These are phyloP conservation scores for Drosophila kanekoi DNA, from an alignment of 2,888 invertebrate genomes.

Conservation along the genomic window DNA sequence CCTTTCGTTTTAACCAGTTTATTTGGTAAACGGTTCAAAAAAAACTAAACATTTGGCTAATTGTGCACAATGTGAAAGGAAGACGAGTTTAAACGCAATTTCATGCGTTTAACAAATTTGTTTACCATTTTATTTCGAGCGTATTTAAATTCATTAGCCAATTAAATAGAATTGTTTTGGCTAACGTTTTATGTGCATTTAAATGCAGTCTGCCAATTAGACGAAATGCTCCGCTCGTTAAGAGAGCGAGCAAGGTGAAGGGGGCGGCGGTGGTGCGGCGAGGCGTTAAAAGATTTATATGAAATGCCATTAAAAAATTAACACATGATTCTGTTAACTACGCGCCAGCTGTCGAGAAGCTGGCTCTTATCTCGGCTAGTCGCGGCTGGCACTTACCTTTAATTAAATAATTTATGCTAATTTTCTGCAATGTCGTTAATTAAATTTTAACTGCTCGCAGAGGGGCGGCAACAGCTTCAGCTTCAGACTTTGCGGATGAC, in stretches of 20 bases:
- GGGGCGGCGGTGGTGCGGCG: not conserved
- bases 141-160: constrained; percentile 33
- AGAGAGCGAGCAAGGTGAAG: constrained; percentile 13
- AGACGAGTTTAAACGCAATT: constrained; percentile 12
- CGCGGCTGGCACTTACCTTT: constrained; percentile 65
- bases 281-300: constrained; percentile 67
- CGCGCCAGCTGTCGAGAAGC: constrained; percentile 6
- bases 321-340: constrained; percentile 63
- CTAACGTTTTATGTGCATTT: constrained; percentile 40
- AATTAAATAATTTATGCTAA: constrained; percentile 80
- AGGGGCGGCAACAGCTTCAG: not conserved
- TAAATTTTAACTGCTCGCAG: constrained; percentile 54
- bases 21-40: too few relatives aligned
- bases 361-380: constrained; percentile 9
- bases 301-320: constrained; percentile 74
- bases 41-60: constrained; percentile 34
- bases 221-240: constrained; percentile 26
- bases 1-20: not conserved
- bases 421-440: constrained; percentile 72
- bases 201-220: constrained; percentile 48
- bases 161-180: constrained; percentile 35
- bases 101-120: constrained; percentile 25
- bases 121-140: constrained; percentile 15
- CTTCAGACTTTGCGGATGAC: constrained; percentile 29
- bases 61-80: constrained; percentile 26